Base-by-base conservation (phyloP, 1,140 invertebrate genomes). In the Leptinotarsa lineolata region DNA sequence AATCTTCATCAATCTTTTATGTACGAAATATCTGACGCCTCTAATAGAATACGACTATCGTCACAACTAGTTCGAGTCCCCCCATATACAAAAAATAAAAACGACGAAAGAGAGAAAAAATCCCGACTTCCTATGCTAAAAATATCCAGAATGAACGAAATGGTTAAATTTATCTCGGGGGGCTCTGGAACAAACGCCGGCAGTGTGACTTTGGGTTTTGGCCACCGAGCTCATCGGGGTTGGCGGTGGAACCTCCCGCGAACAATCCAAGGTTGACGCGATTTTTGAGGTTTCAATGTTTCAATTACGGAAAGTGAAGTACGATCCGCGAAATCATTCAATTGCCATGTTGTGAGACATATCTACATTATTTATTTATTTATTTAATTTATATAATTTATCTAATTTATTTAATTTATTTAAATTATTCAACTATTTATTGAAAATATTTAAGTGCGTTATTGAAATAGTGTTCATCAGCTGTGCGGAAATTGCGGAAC, bases 81-180 rank as follows among this genome's bases (percentile, higher is more conserved):
- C 61, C 20, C 61, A 63, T 63, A 63, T 20, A 63, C 24, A 63
- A 71, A 61, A 63, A 63, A 71, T 63, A 44, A 72, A 72, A 72
- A 54, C 71, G 68, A 73, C 75, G 73, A 75, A 80, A 61, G 60
- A 67, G 70, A 74, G 48, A 81, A 78, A 81, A 80, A 81, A 78
- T 77, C 70, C 76, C 69, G 71, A 79, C 78, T 79, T 80, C 79
- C 77, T 74, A 79, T 76, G 72, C 77, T 81, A 81, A 80, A 80
- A 81, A 80, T 81, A 81, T 78, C 61, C 70, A 18, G 44, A 66
- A 70, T 75, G 79, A 78, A 78, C 77, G 76, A 77, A 78, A 75
- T 66, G 72, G 48, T 78, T 80, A 78, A 79, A 80, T 78, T 76
- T 80, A 79, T 76, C 74, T 70, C 75, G 68, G 76, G 71, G 71